Conservation (phyloP, 1,140 invertebrate species). For the Eriocheir sinensis region DNA sequence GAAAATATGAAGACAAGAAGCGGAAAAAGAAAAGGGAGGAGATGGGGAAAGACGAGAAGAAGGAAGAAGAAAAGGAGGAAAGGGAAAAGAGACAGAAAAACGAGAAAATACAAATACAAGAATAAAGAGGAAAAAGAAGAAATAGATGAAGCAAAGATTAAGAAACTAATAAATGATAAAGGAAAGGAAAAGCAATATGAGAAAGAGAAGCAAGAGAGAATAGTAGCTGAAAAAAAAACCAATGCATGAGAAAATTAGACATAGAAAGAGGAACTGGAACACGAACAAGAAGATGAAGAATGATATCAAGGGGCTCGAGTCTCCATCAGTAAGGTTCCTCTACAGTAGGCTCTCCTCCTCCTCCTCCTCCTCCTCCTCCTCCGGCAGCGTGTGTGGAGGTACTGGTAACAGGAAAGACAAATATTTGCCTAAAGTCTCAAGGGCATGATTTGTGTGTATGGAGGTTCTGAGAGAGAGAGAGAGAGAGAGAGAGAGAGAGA, state of each 20-base stretch:
- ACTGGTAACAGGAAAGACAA: not conserved
- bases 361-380: not conserved
- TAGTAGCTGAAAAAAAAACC: not conserved
- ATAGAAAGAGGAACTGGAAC: not conserved
- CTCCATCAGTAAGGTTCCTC: not conserved
- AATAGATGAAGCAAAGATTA: not conserved
- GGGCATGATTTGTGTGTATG: not conserved
- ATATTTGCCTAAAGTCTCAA: constrained; percentile 7
- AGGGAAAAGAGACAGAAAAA: not conserved
- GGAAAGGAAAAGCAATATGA: not conserved
- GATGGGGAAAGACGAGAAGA: not conserved
- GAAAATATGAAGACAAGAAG: no score
- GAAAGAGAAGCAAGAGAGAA: not conserved
- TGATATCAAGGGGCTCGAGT: not conserved
- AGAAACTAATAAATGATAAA: not conserved
- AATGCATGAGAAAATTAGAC: constrained; percentile 10
- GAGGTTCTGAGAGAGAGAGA: not conserved
- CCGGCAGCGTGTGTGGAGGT: not conserved
- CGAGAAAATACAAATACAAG: no score
- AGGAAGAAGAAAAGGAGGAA: not conserved
- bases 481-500: constrained; percentile 18
- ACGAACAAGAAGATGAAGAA: not conserved
- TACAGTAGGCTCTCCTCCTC: not conserved
- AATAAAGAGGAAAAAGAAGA: no score
- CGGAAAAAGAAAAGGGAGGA: not conserved